Conservation (phyloP, 2,113 vertebrate genomes). For the Mus pahari region DNA sequence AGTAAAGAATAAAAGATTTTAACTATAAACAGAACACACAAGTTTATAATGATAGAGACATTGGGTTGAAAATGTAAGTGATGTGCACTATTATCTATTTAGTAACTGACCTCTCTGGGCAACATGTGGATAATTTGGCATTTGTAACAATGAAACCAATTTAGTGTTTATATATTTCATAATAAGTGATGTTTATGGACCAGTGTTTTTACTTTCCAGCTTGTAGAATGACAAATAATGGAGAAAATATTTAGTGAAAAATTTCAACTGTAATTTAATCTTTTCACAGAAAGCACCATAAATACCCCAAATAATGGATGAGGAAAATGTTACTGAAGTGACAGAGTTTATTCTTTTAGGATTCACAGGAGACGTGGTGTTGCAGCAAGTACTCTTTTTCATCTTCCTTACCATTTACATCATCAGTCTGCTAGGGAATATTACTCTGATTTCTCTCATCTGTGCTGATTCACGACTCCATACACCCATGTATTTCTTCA, state of each 20-base stretch:
- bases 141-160: not conserved
- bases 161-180: not conserved
- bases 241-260: not conserved
- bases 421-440: slow-evolving; percentile 67
- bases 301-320: slow-evolving; percentile 1
- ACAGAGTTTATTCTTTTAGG: slow-evolving; percentile 72
- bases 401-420: slow-evolving; percentile 74
- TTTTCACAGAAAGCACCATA: slow-evolving; percentile 36
- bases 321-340: slow-evolving; percentile 59
- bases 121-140: not conserved
- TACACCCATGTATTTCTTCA: slow-evolving; percentile 81
- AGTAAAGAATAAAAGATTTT: not conserved
- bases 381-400: slow-evolving; percentile 59
- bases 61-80: not conserved
- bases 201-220: not conserved
- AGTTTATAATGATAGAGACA: not conserved
- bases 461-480: slow-evolving; percentile 66
- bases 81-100: accelerated
- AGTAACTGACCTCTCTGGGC: not conserved
- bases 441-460: slow-evolving; percentile 71
- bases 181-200: accelerated
- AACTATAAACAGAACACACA: not conserved
- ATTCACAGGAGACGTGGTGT: slow-evolving; percentile 53
- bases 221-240: not conserved
- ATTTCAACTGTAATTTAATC: not conserved